These are phyloP conservation scores for Cephus cinctus DNA, from an alignment of 1,140 invertebrate genomes.

Conservation along the genomic window DNA sequence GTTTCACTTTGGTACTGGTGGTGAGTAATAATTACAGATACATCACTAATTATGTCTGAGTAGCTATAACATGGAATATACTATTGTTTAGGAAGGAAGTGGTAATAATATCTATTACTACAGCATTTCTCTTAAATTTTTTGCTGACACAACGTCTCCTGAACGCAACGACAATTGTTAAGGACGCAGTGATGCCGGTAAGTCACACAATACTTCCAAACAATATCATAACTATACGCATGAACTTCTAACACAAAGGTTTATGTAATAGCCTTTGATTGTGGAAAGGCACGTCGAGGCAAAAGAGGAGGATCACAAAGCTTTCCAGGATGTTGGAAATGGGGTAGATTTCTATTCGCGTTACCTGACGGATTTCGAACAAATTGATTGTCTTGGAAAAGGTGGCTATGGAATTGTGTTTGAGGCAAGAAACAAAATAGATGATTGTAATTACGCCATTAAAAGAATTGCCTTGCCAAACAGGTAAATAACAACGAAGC, in stretches of 20 bases:
- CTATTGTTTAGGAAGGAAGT: constrained; percentile 69
- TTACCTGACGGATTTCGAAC: constrained; percentile 85
- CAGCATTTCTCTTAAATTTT: constrained; percentile 63
- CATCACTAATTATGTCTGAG: constrained; percentile 8
- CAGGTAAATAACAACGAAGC: constrained; percentile 58
- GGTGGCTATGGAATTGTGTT: constrained; percentile 98
- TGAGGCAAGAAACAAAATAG: constrained; percentile 91
- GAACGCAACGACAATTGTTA: constrained; percentile 24
- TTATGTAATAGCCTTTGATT: constrained; percentile 33
- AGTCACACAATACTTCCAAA: constrained; percentile 19
- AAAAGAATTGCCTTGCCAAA: constrained; percentile 90
- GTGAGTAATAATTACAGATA: constrained; percentile 56
- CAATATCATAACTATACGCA: too few species aligned
- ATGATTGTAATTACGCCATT: constrained; percentile 92
- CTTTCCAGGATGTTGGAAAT: constrained; percentile 21
- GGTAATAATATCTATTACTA: constrained; percentile 65
- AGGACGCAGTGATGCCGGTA: constrained; percentile 36
- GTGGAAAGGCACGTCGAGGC: constrained; percentile 51
- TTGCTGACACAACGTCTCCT: constrained; percentile 55
- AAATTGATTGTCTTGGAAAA: constrained; percentile 79
- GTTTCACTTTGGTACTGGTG: constrained; percentile 81
- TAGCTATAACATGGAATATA: constrained; percentile 6
- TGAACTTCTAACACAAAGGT: constrained; percentile 7
- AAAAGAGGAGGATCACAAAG: constrained; percentile 26
- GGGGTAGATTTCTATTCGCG: constrained; percentile 63